Conservation (phyloP, 2,888 invertebrate species). For the Amiota communis region DNA sequence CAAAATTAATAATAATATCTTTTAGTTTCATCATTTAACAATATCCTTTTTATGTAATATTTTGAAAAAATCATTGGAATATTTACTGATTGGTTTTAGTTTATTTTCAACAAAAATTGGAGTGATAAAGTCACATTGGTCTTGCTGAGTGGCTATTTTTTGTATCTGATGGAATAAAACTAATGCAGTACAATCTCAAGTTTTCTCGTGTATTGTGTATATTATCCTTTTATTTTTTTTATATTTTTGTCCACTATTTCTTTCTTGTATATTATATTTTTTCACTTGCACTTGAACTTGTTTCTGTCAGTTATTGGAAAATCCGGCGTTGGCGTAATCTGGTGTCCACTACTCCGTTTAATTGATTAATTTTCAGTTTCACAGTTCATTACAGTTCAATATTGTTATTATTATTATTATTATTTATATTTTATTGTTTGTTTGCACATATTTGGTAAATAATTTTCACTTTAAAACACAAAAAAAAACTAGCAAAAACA, state of each 20-base stretch:
- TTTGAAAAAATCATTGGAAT: too few relatives aligned
- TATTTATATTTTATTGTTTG: background rate
- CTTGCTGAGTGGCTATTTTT: too few relatives aligned
- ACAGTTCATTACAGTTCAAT: background rate
- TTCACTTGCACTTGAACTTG: slow-evolving; percentile 64
- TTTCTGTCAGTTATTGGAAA: slow-evolving; percentile 33
- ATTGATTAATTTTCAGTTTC: background rate
- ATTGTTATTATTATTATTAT: background rate
- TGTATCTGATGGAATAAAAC: too few relatives aligned
- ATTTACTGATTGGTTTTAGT: too few relatives aligned
- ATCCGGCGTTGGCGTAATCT: too few relatives aligned
- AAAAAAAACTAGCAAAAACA: background rate
- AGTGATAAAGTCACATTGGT: too few relatives aligned
- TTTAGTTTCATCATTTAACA: too few relatives aligned
- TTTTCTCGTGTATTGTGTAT: too few relatives aligned
- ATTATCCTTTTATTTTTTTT: background rate
- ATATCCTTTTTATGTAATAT: too few relatives aligned
- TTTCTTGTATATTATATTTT: slow-evolving; percentile 24
- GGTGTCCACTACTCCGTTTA: background rate
- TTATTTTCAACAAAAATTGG: too few relatives aligned
- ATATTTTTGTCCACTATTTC: slow-evolving; percentile 8
- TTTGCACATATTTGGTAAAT: slow-evolving; percentile 11
- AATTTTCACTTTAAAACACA: slow-evolving; percentile 37
- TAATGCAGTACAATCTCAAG: too few relatives aligned
- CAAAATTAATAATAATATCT: too few relatives aligned